Evolutionary conservation across 2,888 invertebrate species (phyloP), one percentile per base, ranked within the genome.

Genomic region (Creontiades dilutus): DNA sequence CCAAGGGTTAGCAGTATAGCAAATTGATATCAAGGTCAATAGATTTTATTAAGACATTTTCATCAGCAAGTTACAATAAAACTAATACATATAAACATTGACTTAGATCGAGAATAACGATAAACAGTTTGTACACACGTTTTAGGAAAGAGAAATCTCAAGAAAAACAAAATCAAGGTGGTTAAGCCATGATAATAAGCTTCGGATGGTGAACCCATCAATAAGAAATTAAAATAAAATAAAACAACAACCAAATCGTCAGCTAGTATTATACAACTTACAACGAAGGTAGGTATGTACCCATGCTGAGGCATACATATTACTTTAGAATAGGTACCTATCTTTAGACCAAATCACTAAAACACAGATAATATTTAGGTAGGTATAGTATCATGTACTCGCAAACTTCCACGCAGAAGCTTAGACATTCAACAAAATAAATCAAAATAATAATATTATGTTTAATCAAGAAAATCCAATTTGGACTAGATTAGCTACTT

Each of bases 31-130:
- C 82, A 57, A 82, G 61, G 75, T 89, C 89, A 82, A 76, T 89
- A 89, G n/a, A 81, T 76, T 89, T 89, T 89, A 89, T 89, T 89
- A 78, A 61, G 89, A 89, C 89, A 89, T 68, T 89, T 89, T 47
- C 87, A 87, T 87, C 87, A 87, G 82, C 82, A 89, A 89, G 68
- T 89, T 89, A 89, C 89, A 89, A 87, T 89, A 89, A 57, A 89
- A 82, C 89, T 89, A 57, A 82, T 68, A 82, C 89, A 89, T 89
- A 89, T 82, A 68, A 89, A 89, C 82, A 89, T 82, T 89, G 81
- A 89, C 82, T 89, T 89, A 89, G 82, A 89, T 82, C 81, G 52
- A 89, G 75, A 47, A 76, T 76, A 87, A 87, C 75, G 75, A 48
- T 87, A 87, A 87, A 87, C 87, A 76, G 46, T 87, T 87, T 87